Percentiles rank a stretch among this genome's conserved stretches.
Evolutionary conservation across 2,113 vertebrate species (phyloP).

Genomic region (Marmota flaviventris): DNA sequence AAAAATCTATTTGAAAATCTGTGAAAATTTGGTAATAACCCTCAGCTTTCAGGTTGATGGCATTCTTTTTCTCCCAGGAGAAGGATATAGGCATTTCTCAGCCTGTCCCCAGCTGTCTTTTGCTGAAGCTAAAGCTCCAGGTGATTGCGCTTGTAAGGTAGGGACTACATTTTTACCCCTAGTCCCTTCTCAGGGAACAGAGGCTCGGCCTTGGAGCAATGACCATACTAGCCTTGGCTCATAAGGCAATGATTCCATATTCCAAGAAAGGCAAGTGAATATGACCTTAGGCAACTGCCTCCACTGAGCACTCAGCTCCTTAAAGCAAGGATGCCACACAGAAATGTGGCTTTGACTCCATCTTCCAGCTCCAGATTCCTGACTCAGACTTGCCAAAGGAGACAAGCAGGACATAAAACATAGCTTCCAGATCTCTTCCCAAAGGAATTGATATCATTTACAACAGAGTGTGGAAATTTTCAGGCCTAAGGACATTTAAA

Average conservation of each 20-base stretch:
- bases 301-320: not conserved
- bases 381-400: not conserved
- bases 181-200: not conserved
- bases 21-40: not conserved
- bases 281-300: not conserved
- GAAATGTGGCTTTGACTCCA: not conserved
- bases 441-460: not conserved
- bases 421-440: not conserved
- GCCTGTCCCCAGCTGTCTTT: not conserved
- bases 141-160: not conserved
- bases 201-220: not conserved
- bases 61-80: not conserved
- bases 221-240: not conserved
- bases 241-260: not conserved
- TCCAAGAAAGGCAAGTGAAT: not conserved
- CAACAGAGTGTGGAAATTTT: not conserved
- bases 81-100: not conserved
- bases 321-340: not conserved
- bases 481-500: not conserved
- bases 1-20: not conserved
- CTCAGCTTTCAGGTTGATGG: not conserved
- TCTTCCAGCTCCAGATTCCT: not conserved
- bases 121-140: not conserved
- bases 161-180: not conserved
- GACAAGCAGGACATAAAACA: not conserved